Evolutionary conservation across 30 jellyfish, hydroid and myxozoan species (phyloP).

Genomic region (Clytia hemisphaerica): DNA sequence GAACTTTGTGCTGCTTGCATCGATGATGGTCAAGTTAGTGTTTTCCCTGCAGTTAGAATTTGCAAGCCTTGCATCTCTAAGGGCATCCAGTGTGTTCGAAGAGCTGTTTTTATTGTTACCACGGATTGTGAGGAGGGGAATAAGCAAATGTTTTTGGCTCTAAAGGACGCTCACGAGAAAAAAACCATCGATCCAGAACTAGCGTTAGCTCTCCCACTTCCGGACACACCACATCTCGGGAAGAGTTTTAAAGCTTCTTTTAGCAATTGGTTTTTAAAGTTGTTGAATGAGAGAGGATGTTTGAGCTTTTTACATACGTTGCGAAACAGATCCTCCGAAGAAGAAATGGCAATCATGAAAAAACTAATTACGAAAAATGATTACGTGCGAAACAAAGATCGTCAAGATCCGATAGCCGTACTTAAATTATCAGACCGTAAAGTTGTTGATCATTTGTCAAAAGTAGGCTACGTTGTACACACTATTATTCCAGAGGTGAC

Average conservation of each 20-base stretch:
- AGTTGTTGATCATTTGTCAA: conserved; percentile 11
- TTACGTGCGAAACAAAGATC: not conserved
- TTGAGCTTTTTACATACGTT: not conserved
- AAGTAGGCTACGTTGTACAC: conserved; percentile 7
- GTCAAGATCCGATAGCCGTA: too few species aligned
- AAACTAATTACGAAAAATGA: conserved; percentile 2
- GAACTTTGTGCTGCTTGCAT: conserved; percentile 21
- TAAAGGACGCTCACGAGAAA: not conserved
- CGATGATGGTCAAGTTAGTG: conserved; percentile 28
- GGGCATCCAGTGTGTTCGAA: not conserved
- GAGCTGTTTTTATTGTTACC: conserved; percentile 21
- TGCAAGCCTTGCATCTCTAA: conserved; percentile 20
- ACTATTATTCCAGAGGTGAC: conserved; percentile 25
- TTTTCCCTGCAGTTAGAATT: conserved; percentile 11
- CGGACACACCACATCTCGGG: conserved; percentile 38
- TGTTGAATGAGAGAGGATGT: conserved; percentile 12
- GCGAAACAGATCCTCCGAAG: not conserved
- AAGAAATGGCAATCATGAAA: not conserved
- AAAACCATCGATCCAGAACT: not conserved
- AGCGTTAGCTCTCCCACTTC: conserved; percentile 1
- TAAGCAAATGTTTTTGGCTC: not conserved
- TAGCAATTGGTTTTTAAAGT: conserved; percentile 18
- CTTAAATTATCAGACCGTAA: conserved; percentile 1
- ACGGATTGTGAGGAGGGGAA: conserved; percentile 36
- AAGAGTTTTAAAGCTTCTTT: too few species aligned